A percentile compares a stretch with the other conserved stretches of the same genome.
phyloP scores from a whole-genome alignment of 2,113 vertebrate genomes.

The Rhodinocichla rosea region DNA sequence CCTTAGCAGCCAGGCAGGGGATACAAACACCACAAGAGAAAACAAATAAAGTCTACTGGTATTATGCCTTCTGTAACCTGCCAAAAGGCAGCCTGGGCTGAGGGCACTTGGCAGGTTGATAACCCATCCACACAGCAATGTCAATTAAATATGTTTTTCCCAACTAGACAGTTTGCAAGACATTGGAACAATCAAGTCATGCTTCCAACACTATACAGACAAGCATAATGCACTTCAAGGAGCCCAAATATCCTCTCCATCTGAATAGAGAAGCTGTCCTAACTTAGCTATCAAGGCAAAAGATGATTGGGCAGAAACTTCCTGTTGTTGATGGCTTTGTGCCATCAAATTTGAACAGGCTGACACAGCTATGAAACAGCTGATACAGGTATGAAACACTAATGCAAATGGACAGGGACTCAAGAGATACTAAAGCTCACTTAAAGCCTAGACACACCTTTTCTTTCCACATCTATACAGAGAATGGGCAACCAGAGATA shows the following conservation, averaged over 20 bases:
- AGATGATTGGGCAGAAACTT: neutral
- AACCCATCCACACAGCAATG: neutral
- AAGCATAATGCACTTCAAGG: neutral
- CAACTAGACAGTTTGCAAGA: neutral
- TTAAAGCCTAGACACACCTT: neutral
- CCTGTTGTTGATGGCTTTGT: neutral
- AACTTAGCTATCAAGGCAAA: neutral
- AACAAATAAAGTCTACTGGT: fast-evolving
- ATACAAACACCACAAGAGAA: neutral
- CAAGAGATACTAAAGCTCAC: neutral
- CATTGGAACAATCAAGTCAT: neutral
- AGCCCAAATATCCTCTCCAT: neutral
- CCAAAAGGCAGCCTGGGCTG: neutral
- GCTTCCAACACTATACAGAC: neutral
- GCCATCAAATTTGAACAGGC: neutral
- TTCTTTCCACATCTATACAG: neutral
- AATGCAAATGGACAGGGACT: neutral
- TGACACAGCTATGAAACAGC: neutral
- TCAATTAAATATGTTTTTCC: neutral
- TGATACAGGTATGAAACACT: neutral
- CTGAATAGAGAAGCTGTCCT: neutral
- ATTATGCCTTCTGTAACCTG: neutral
- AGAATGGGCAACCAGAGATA: neutral
- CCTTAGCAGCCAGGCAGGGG: neutral
- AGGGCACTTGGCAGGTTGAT: neutral